Base-by-base conservation (phyloP, 2,797 vertebrate genomes). In the Etheostoma perlongum region DNA sequence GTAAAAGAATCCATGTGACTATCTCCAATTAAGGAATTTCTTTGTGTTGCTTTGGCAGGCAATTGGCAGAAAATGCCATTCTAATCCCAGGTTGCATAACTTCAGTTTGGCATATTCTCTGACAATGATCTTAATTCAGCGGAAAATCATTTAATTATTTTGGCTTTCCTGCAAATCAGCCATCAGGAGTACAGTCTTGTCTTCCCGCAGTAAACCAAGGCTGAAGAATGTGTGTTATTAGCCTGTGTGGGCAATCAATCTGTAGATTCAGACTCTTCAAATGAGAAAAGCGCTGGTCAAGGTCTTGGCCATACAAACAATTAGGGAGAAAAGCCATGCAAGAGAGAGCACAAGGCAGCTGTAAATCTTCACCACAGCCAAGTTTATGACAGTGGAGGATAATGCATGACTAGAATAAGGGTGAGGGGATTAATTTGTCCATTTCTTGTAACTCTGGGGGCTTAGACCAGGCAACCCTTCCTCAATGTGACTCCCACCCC, bases 311-410 rank as follows among this genome's bases (percentile, higher is more conserved):
- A 47, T 72, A 13, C 72, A 76, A 84, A 89, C 88, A 86, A 89
- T 89, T 90, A 90, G 81, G 83, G 84, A 71, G 71, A 55, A 83
- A 88, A 82, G 80, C 81, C 82, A 84, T 60, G 85, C 83, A 77
- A 85, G 86, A 89, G 69, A 83, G 73, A 82, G 79, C 75, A 76
- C 55, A 59, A 88, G 81, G 86, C 88, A 69, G 90, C 88, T 75
- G 87, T 93, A 93, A 93, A 93, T 95, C 87, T 88, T 84, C 42
- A 81, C 70, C 78, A 66, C 79, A 69, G 94, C 94, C 94, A 95
- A 91, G 91, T 94, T 94, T 91, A 87, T 94, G 94, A 94, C 93
- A 93, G 77, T 36, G 65, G 82, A 90, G 90, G 90, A 94, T 93
- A 88, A 89, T 79, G 84, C 67, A 84, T 82, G 90, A 92, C 90